Conservation (phyloP, 2,797 vertebrate species). For the Todus mexicanus region DNA sequence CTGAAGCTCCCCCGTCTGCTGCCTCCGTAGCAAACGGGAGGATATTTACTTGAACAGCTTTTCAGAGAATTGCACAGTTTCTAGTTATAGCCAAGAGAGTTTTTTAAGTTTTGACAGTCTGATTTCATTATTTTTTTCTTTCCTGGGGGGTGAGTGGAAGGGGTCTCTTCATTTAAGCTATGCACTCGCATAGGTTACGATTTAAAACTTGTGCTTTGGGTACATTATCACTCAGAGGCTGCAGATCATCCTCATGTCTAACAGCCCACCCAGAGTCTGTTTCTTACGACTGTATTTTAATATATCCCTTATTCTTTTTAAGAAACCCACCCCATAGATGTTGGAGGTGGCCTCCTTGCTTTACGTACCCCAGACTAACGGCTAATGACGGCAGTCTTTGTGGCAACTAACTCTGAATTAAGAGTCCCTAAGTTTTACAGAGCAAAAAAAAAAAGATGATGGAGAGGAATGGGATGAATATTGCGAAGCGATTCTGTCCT, state of each 20-base stretch:
- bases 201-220: background rate
- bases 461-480: background rate
- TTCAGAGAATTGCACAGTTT: constrained; percentile 42
- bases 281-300: constrained; percentile 44
- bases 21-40: constrained; percentile 13
- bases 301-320: constrained; percentile 20
- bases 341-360: constrained; percentile 8
- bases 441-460: background rate
- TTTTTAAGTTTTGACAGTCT: background rate
- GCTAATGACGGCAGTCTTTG: no score
- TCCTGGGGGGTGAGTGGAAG: no score
- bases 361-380: constrained; percentile 23
- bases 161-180: background rate
- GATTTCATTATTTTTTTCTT: background rate
- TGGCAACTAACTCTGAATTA: constrained; percentile 30
- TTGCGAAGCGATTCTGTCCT: background rate
- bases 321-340: background rate
- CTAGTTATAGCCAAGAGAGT: background rate
- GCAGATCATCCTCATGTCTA: constrained; percentile 50
- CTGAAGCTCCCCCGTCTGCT: constrained; percentile 49
- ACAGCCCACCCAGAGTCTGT: constrained; percentile 21
- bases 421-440: constrained; percentile 8
- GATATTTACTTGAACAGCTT: constrained; percentile 60
- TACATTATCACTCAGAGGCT: background rate
- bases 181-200: background rate